Evolutionary conservation across 2,888 invertebrate genomes (phyloP).

Genomic region (Aricia artaxerxes): DNA sequence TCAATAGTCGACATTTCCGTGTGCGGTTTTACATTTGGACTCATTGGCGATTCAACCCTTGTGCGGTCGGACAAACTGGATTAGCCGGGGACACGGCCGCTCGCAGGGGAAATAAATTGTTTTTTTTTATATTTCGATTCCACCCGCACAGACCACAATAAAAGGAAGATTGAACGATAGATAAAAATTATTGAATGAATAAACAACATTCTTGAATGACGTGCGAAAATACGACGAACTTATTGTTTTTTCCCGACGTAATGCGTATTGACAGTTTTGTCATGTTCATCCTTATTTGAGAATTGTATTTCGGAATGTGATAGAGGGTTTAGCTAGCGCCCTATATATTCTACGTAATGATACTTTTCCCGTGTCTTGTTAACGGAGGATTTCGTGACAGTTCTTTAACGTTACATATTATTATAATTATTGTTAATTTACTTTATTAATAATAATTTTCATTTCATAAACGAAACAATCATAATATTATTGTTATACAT

Average conservation of each 20-base stretch:
- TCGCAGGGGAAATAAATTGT: constrained; percentile 77
- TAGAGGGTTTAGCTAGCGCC: not conserved
- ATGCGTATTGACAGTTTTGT: constrained; percentile 25
- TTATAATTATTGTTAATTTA: too few relatives aligned
- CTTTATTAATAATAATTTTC: too few relatives aligned
- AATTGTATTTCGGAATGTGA: constrained; percentile 9
- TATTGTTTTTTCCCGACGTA: constrained; percentile 23
- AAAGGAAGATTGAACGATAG: constrained; percentile 63
- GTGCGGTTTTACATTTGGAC: constrained; percentile 72
- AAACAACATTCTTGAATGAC: constrained; percentile 32
- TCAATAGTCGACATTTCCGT: constrained; percentile 68
- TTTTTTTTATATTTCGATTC: constrained; percentile 67
- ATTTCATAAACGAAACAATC: too few relatives aligned
- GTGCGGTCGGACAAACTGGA: constrained; percentile 78
- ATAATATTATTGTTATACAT: too few relatives aligned
- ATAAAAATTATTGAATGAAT: constrained; percentile 48
- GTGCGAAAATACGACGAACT: constrained; percentile 24
- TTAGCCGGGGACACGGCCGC: constrained; percentile 75
- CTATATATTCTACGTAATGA: not conserved
- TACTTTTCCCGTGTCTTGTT: not conserved
- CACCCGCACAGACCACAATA: constrained; percentile 67
- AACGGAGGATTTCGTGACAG: not conserved
- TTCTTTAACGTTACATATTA: too few relatives aligned
- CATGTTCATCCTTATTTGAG: constrained; percentile 11
- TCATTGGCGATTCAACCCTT: constrained; percentile 79